Base-by-base conservation (phyloP, 2,797 vertebrate species). In the Hypotaenidia okinawae region DNA sequence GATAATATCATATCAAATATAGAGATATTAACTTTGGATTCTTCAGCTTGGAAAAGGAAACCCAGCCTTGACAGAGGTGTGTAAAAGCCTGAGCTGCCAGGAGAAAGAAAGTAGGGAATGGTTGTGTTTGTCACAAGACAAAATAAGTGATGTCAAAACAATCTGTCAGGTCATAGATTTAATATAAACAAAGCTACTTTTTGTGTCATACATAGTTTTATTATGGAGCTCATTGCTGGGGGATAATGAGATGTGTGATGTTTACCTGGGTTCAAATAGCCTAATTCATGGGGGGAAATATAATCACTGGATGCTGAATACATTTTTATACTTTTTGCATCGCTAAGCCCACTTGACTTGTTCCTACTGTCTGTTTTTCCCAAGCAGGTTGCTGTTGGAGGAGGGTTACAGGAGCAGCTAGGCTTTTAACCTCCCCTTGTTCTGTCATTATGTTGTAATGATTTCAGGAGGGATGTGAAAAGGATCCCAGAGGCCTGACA, bases 401-500 rank as follows among this genome's bases (percentile, higher is more conserved):
- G 17, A 64, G 32, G 61, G 30, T 77, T 93, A 63, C 32, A 57
- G 64, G 72, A 96, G 61, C 91, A 83, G 67, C 45, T 30, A 74
- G 82, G 47, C 64, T 95, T 93, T 75, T 94, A 75, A 68, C 66
- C 63, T 81, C 73, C 41, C 66, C 76, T 51, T 87, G 37, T 88
- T 91, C 69, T 84, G 66, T 88, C 77, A 66, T 88, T 47, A 88
- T n/a, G 19, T 35, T 94, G 77, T 84, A 88, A 90, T 86, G 88
- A 90, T 84, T 95, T 90, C 93, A 79, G 63, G 67, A 88, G 77
- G 66, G 86, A 69, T 43, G 74, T 66, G 77, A 57, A 63, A 89
- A 93, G 72, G 83, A 88, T 91, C 80, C 73, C 80, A 49, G 27
- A 93, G 80, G 43, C 55, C 61, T 89, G 90, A 80, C 52, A 87